These are phyloP conservation scores for Chelon labrosus DNA, from an alignment of 2,797 vertebrate genomes.

Conservation along the genomic window DNA sequence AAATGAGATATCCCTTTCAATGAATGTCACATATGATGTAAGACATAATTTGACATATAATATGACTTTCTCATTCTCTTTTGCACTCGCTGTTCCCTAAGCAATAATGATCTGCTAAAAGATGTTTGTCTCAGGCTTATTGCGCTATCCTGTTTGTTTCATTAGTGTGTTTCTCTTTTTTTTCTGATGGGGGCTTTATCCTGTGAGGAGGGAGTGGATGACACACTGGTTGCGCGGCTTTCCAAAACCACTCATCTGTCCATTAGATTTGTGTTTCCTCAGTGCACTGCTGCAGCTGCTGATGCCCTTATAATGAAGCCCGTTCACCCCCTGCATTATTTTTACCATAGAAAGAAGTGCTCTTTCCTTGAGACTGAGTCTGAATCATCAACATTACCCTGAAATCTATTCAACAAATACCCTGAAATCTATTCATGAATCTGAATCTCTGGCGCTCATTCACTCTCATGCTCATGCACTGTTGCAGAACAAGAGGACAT, in stretches of 20 bases:
- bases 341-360: slow-evolving; percentile 58
- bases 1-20: slow-evolving; percentile 59
- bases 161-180: slow-evolving; percentile 44
- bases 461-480: slow-evolving; percentile 3
- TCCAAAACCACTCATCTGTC: slow-evolving; percentile 74
- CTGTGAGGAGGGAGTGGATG: slow-evolving; percentile 61
- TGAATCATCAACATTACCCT: slow-evolving; percentile 60
- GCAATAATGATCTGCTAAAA: slow-evolving; percentile 73
- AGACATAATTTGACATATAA: slow-evolving; percentile 63
- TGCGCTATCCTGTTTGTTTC: slow-evolving; percentile 67
- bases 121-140: slow-evolving; percentile 75
- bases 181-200: slow-evolving; percentile 51
- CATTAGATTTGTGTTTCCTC: slow-evolving; percentile 74
- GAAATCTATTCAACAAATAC: slow-evolving; percentile 13
- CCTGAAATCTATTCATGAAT: slow-evolving; percentile 51
- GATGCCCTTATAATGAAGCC: slow-evolving; percentile 57
- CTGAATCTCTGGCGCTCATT: slow-evolving; percentile 28
- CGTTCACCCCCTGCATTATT: slow-evolving; percentile 55
- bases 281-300: slow-evolving; percentile 15
- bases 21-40: slow-evolving; percentile 53
- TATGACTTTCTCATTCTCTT: slow-evolving; percentile 69
- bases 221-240: slow-evolving; percentile 60
- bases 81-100: slow-evolving; percentile 39
- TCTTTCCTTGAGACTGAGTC: slow-evolving; percentile 58
- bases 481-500: slow-evolving; percentile 10